These are phyloP conservation scores for Petrocephalus schoutedeni DNA, from an alignment of 2,797 vertebrate species.

Conservation along the genomic window DNA sequence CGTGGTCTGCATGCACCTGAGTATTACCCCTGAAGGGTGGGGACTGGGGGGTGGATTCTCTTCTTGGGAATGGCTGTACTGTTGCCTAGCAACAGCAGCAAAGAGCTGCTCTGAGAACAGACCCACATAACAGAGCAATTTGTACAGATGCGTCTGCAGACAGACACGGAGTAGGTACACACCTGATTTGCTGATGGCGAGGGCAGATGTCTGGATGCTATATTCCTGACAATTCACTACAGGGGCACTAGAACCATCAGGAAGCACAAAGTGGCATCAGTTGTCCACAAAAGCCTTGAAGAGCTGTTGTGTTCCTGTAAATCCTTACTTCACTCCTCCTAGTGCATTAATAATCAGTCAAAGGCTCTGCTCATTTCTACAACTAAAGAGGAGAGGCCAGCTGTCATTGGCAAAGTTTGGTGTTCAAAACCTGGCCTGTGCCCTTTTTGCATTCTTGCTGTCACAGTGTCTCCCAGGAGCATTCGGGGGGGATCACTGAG, in stretches of 20 bases:
- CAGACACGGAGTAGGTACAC: neutral
- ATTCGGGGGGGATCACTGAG: neutral
- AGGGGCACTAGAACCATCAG: neutral
- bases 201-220: neutral
- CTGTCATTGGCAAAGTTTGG: neutral
- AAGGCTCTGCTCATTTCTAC: neutral
- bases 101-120: neutral
- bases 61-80: constrained; percentile 34
- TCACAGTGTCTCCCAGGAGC: neutral
- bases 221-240: neutral
- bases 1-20: constrained; percentile 59
- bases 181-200: neutral
- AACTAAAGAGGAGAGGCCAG: neutral
- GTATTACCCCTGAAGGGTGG: constrained; percentile 36
- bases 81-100: constrained; percentile 36
- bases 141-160: neutral
- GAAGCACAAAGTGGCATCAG: neutral
- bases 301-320: neutral
- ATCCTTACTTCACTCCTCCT: neutral
- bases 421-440: neutral
- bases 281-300: neutral
- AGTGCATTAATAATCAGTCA: neutral
- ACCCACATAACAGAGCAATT: neutral
- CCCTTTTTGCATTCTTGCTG: neutral
- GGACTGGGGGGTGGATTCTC: constrained; percentile 28